These are phyloP conservation scores for Andrena hattorfiana DNA, from an alignment of 2,888 invertebrate genomes.

Conservation along the genomic window DNA sequence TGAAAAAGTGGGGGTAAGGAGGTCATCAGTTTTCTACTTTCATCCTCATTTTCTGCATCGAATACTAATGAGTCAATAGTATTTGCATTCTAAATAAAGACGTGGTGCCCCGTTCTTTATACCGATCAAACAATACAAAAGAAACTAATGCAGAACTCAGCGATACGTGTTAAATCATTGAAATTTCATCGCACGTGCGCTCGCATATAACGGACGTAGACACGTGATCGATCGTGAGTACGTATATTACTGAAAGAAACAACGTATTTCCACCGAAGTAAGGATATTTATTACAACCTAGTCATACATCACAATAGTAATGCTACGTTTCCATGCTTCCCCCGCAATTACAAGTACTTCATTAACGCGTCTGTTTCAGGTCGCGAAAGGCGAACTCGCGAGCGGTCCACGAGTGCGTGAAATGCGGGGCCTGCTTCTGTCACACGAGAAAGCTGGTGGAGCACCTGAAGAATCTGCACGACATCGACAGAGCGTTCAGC, in stretches of 20 bases:
- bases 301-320: background rate
- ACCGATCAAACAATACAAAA: too few species aligned
- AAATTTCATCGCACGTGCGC: background rate
- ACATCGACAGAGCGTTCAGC: slow-evolving; percentile 78
- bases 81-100: too few species aligned
- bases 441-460: slow-evolving; percentile 81
- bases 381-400: slow-evolving; percentile 67
- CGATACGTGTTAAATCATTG: background rate
- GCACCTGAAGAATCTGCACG: slow-evolving; percentile 80
- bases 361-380: slow-evolving; percentile 71
- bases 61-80: too few species aligned
- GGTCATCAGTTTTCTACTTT: too few species aligned
- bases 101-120: too few species aligned
- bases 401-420: slow-evolving; percentile 76
- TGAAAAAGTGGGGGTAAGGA: too few species aligned
- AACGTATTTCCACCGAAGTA: too few species aligned
- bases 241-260: slow-evolving; percentile 16
- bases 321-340: background rate
- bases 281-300: background rate
- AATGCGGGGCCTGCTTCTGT: slow-evolving; percentile 78
- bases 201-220: too few species aligned
- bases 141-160: too few species aligned
- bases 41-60: too few species aligned
- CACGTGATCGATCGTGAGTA: slow-evolving; percentile 8
- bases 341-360: background rate